Conservation (phyloP, 2,797 vertebrate species). For the Pipistrellus nathusii region DNA sequence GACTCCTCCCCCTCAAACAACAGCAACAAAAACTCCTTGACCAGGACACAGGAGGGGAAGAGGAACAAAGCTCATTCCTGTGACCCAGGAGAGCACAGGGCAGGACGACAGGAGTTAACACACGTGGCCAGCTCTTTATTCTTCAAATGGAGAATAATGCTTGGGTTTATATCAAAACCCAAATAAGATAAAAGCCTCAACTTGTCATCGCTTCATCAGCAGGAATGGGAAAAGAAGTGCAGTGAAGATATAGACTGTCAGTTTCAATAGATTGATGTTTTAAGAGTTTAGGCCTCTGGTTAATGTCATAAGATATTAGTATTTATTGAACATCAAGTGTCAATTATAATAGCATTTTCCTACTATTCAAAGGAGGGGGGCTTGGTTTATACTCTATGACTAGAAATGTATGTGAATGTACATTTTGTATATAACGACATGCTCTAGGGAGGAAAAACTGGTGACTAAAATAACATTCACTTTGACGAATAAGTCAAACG, state of each 20-base stretch:
- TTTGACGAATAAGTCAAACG: background rate
- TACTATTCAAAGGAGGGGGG: background rate
- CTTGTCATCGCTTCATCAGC: background rate
- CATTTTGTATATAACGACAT: background rate
- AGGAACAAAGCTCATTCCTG: constrained; percentile 28
- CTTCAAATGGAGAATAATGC: background rate
- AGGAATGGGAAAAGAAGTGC: background rate
- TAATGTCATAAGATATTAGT: background rate
- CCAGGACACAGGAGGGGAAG: constrained; percentile 44
- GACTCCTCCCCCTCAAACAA: constrained; percentile 5
- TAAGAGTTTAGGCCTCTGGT: background rate
- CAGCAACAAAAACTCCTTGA: constrained; percentile 17
- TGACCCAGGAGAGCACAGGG: background rate
- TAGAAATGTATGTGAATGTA: constrained; percentile 18
- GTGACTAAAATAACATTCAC: constrained; percentile 1
- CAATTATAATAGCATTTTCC: background rate
- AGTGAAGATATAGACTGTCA: background rate
- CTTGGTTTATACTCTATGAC: background rate
- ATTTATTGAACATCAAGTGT: constrained; percentile 9
- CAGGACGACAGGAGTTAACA: background rate
- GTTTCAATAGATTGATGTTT: background rate
- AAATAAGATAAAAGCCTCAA: background rate
- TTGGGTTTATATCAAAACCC: background rate
- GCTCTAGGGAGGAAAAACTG: background rate
- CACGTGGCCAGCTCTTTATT: background rate